A percentile compares a stretch with the other conserved stretches of the same genome.
Conservation (phyloP, 2,797 vertebrate genomes). For the Hippopotamyrus pictus region DNA sequence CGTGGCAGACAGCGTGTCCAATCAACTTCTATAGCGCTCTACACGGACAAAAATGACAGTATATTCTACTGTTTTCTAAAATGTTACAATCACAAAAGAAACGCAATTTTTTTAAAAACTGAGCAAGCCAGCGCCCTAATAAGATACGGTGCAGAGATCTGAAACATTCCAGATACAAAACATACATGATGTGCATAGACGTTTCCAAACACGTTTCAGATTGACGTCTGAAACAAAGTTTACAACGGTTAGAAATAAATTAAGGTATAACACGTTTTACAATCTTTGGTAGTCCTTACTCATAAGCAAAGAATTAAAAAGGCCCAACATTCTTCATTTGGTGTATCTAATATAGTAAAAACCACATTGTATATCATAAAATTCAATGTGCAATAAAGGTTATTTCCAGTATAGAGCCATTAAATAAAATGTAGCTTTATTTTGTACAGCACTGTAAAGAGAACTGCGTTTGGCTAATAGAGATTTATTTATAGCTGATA, state of each 20-base stretch:
- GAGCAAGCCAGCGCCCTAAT: slow-evolving; percentile 4
- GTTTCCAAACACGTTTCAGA: slow-evolving; percentile 17
- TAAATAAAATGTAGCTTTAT: slow-evolving; percentile 4
- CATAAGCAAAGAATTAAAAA: slow-evolving; percentile 1
- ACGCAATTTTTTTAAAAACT: slow-evolving; percentile 11
- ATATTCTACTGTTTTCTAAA: slow-evolving; percentile 2
- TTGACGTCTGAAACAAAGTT: slow-evolving; percentile 19
- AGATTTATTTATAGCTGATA: not conserved
- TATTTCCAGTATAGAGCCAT: slow-evolving; percentile 11
- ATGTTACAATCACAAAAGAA: slow-evolving; percentile 26
- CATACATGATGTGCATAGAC: slow-evolving; percentile 20
- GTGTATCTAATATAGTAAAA: slow-evolving; percentile 27
- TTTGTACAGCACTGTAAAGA: not conserved
- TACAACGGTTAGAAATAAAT: slow-evolving; percentile 23
- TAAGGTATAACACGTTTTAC: slow-evolving; percentile 15
- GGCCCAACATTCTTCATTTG: slow-evolving; percentile 31
- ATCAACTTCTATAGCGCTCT: slow-evolving; percentile 29
- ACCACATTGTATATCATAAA: not conserved
- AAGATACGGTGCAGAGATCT: slow-evolving; percentile 19
- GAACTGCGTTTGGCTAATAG: not conserved
- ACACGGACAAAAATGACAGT: slow-evolving; percentile 18
- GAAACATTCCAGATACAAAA: slow-evolving; percentile 21
- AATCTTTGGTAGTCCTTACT: slow-evolving; percentile 24
- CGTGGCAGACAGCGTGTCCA: slow-evolving; percentile 15
- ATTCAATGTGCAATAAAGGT: slow-evolving; percentile 9